phyloP scores from a whole-genome alignment of 2,113 vertebrate genomes.

The Ahaetulla prasina region DNA sequence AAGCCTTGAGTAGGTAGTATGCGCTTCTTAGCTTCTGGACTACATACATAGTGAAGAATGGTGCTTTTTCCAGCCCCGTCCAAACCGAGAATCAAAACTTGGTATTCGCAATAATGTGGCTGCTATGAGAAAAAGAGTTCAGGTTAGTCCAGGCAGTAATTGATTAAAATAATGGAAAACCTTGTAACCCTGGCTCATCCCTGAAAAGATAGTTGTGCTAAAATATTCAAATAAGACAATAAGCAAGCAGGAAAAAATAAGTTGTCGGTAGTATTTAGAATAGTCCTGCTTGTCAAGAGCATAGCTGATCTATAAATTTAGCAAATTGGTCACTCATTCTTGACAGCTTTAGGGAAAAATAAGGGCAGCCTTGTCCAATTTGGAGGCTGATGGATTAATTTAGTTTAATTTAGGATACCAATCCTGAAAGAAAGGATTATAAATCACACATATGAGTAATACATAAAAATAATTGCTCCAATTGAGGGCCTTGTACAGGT shows the following conservation, averaged over 20 bases:
- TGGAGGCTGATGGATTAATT: not conserved
- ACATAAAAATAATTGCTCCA: not conserved
- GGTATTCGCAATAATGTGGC: conserved; percentile 71
- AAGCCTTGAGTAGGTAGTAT: conserved; percentile 84
- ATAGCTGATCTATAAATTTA: not conserved
- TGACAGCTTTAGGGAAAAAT: not conserved
- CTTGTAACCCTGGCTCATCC: no score
- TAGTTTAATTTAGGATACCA: not conserved
- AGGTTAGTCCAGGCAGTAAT: not conserved
- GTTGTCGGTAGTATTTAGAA: not conserved
- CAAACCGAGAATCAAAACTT: conserved; percentile 88
- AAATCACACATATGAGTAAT: not conserved
- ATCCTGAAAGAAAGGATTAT: not conserved
- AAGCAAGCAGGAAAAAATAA: not conserved
- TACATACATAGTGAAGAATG: conserved; percentile 77
- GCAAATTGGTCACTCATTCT: not conserved
- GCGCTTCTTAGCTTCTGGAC: conserved; percentile 53
- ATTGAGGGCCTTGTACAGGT: not conserved
- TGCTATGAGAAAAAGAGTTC: conserved; percentile 17
- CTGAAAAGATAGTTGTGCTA: not conserved
- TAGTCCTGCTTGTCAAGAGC: not conserved
- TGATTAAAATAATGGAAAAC: not conserved
- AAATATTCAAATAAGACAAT: not conserved
- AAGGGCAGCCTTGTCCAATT: not conserved
- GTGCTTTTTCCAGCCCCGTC: conserved; percentile 90